A percentile compares a stretch with the other conserved stretches of the same genome.
phyloP scores from a whole-genome alignment of 1,140 invertebrate species.

The Venturia canescens region DNA sequence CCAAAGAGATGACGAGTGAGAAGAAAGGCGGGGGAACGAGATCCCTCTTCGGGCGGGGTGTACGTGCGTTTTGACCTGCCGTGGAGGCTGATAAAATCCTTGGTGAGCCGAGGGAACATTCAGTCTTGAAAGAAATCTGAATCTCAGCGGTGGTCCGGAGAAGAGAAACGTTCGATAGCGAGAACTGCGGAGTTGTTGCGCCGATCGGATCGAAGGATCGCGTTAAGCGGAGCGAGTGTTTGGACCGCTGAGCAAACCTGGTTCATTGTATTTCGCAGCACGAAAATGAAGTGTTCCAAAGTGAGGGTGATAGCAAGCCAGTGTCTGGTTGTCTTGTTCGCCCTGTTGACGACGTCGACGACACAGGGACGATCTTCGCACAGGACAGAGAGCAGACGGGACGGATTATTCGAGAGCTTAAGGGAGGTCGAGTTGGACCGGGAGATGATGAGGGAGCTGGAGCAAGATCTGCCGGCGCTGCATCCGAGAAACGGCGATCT shows the following conservation, averaged over 20 bases:
- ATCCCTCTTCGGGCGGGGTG: background rate
- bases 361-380: slow-evolving; percentile 24
- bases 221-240: no score
- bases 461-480: background rate
- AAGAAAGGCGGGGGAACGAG: background rate
- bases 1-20: background rate
- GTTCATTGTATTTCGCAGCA: no score
- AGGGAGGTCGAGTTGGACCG: background rate
- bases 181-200: background rate
- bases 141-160: slow-evolving; percentile 18
- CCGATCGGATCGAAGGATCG: background rate
- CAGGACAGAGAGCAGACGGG: background rate
- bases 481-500: background rate
- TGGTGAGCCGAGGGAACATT: slow-evolving; percentile 26
- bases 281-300: background rate
- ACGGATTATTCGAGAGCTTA: background rate
- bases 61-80: background rate
- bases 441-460: background rate
- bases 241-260: background rate
- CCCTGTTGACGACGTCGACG: background rate
- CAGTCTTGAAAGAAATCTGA: slow-evolving; percentile 29
- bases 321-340: slow-evolving; percentile 12
- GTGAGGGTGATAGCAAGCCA: background rate
- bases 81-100: slow-evolving; percentile 38
- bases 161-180: background rate